Evolutionary conservation across 1,140 invertebrate genomes (phyloP), one percentile per base, ranked within the genome.

Genomic region (Chironomus striatipennis): DNA sequence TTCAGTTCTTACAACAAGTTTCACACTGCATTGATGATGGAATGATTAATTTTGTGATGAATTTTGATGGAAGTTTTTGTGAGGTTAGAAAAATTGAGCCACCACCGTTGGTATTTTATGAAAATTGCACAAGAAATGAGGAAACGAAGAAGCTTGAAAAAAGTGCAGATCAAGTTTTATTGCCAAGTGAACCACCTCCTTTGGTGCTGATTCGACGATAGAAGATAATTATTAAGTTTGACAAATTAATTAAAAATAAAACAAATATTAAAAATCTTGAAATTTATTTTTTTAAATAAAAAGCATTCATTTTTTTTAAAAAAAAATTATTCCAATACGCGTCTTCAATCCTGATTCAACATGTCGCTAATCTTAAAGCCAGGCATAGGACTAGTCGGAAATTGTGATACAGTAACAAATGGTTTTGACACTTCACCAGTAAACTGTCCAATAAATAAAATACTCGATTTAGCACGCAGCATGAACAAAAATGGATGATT

Each of bases 1-100:
- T 76, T 12, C 73, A 75, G 9, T 76, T 76, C 42, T 24, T 76
- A 3, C 75, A 76, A 43, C 64, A 75, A 10, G 42, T n/a, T 3
- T 74, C 74, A 24, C 75, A 76, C 47, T 75, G 72, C n/a, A 76
- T 76, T 21, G 74, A 75, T 34, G 74, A 76, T 73, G 42, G 18
- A 64, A 73, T 73, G 9, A 75, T 42, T 24, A 18, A n/a, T 21
- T 74, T 64, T 42, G 42, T 57, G 15, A 42, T 42, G 24, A 74
- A 64, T 74, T 24, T 17, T 74, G 24, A 42, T 47, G 24, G 9
- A 5, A 21, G 3, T 74, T 34, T 34, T 5, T 34, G 24, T 5
- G 42, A 57, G 43, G 43, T 18, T 12, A 74, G 10, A 43, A 47
- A 15, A 12, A 1, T 47, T 57, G 3, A 76, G 12, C 75, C 75